phyloP scores from a whole-genome alignment of 2,888 invertebrate species.

The Dasypogon diadema region DNA sequence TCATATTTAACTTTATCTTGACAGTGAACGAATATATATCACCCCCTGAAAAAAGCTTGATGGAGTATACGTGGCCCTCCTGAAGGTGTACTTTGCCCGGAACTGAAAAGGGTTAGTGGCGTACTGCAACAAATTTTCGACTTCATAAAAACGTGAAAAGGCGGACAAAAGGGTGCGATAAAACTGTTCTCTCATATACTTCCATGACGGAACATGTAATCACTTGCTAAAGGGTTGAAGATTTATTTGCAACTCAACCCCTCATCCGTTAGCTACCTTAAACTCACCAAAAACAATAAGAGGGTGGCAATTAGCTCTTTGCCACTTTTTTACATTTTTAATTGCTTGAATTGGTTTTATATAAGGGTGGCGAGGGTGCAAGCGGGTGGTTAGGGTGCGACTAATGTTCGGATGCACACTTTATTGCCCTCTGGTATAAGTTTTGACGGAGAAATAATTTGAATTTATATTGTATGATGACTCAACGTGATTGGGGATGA shows the following conservation, averaged over 20 bases:
- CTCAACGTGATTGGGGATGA: slow-evolving; percentile 19
- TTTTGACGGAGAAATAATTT: slow-evolving; percentile 31
- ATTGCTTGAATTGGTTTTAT: slow-evolving; percentile 32
- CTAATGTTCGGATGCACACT: slow-evolving; percentile 30
- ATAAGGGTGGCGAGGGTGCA: background rate
- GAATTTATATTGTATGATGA: slow-evolving; percentile 28
- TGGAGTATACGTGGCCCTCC: slow-evolving; percentile 2
- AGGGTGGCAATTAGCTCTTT: slow-evolving; percentile 48
- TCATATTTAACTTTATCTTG: background rate
- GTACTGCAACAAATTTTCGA: slow-evolving; percentile 11
- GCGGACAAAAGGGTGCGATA: background rate
- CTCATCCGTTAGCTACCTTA: background rate
- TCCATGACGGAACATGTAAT: slow-evolving; percentile 3
- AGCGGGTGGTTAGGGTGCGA: too few species aligned
- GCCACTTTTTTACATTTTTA: slow-evolving; percentile 50
- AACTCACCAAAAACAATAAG: slow-evolving; percentile 9
- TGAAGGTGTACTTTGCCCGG: background rate
- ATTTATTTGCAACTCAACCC: slow-evolving; percentile 16
- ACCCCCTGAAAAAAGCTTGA: slow-evolving; percentile 1
- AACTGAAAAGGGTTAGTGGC: background rate
- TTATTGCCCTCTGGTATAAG: slow-evolving; percentile 30
- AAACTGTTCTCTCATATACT: background rate
- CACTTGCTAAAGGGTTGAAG: slow-evolving; percentile 30
- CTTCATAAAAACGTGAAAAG: background rate
- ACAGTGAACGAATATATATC: background rate